Evolutionary conservation across 2,888 invertebrate species (phyloP).

Genomic region (Nemotelus nigrinus): DNA sequence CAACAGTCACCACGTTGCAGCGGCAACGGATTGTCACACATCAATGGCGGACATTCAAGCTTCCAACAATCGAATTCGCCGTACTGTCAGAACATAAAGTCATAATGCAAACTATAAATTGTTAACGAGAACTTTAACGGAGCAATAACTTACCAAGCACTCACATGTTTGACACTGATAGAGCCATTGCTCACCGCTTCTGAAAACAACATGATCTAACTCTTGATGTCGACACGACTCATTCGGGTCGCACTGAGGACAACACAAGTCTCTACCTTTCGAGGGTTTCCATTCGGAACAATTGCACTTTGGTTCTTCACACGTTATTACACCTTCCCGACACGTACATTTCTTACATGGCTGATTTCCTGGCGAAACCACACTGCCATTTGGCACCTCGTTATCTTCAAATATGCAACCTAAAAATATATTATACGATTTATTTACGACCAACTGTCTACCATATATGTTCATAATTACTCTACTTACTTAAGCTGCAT

Average conservation of each 20-base stretch:
- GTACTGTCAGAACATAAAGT: conserved; percentile 66
- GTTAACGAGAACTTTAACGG: not conserved
- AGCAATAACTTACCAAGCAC: conserved; percentile 73
- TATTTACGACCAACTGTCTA: not conserved
- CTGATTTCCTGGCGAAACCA: conserved; percentile 66
- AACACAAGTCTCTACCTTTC: conserved; percentile 72
- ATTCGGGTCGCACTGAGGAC: conserved; percentile 81
- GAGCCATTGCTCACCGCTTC: conserved; percentile 87
- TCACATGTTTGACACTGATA: conserved; percentile 93
- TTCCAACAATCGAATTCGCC: conserved; percentile 92
- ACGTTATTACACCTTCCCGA: conserved; percentile 72
- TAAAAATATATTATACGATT: conserved; percentile 55
- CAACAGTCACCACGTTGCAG: conserved; percentile 75
- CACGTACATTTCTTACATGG: conserved; percentile 67
- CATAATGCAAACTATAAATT: not conserved
- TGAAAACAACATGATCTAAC: conserved; percentile 77
- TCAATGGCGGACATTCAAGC: conserved; percentile 80
- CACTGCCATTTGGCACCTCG: conserved; percentile 71
- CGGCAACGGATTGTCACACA: conserved; percentile 72
- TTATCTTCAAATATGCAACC: conserved; percentile 79
- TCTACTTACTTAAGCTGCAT: conserved; percentile 73
- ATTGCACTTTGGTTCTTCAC: conserved; percentile 76
- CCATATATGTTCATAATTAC: not conserved
- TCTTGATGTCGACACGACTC: conserved; percentile 83
- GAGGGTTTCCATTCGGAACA: conserved; percentile 65